phyloP scores from a whole-genome alignment of 1,140 invertebrate genomes.

The Aphelinus certus region DNA sequence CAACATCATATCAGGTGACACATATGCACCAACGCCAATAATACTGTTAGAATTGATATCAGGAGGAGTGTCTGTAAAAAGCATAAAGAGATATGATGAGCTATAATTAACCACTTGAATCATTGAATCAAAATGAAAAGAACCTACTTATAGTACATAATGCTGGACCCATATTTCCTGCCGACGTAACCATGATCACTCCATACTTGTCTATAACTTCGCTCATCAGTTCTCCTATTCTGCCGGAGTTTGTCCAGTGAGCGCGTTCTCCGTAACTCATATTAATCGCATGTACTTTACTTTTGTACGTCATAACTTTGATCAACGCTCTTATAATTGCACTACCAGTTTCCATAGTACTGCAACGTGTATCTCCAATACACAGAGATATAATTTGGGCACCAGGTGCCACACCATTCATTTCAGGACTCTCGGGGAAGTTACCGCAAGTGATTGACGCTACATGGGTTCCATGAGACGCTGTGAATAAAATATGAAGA shows the following conservation, averaged over 20 bases:
- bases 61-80: conserved; percentile 79
- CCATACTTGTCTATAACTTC: conserved; percentile 94
- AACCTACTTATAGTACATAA: conserved; percentile 82
- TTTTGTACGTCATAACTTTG: conserved; percentile 77
- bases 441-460: conserved; percentile 93
- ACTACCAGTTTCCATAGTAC: conserved; percentile 96
- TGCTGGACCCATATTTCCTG: conserved; percentile 94
- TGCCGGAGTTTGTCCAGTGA: conserved; percentile 89
- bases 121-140: too few species aligned
- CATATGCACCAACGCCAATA: conserved; percentile 95
- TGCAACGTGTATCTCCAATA: conserved; percentile 89
- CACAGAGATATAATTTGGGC: conserved; percentile 94
- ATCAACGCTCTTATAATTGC: conserved; percentile 91
- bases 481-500: conserved; percentile 65
- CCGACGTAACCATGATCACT: conserved; percentile 90
- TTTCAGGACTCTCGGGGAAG: conserved; percentile 89
- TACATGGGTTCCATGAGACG: conserved; percentile 96
- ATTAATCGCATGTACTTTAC: conserved; percentile 89
- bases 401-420: conserved; percentile 95
- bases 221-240: conserved; percentile 85
- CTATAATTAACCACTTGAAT: too few species aligned
- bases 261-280: conserved; percentile 98
- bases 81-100: not conserved
- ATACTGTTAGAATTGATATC: conserved; percentile 83
- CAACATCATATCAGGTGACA: conserved; percentile 97